A percentile compares a stretch with the other conserved stretches of the same genome.
phyloP scores from a whole-genome alignment of 1,140 invertebrate genomes.

The Lordiphosa mommai region DNA sequence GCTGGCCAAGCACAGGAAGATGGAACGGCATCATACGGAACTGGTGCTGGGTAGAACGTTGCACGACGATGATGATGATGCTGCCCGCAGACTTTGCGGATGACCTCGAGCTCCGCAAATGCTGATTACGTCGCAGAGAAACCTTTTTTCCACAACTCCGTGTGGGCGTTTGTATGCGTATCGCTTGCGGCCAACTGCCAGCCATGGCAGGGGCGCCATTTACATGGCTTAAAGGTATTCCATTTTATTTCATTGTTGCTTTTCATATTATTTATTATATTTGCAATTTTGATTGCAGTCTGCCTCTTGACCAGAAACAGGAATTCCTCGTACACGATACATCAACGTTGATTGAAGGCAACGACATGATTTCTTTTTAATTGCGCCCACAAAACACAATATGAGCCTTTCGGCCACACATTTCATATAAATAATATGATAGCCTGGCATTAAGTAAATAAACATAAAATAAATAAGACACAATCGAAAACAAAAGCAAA shows the following conservation, averaged over 20 bases:
- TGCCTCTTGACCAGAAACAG: conserved; percentile 20
- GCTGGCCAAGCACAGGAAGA: conserved; percentile 55
- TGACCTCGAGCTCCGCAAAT: conserved; percentile 76
- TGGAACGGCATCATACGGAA: conserved; percentile 64
- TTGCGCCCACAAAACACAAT: conserved; percentile 7
- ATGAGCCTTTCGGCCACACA: conserved; percentile 7
- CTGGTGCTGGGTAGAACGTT: conserved; percentile 38
- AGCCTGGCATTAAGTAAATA: conserved; percentile 64
- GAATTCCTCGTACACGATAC: no score
- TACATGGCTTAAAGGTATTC: conserved; percentile 72
- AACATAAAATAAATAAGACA: conserved; percentile 56
- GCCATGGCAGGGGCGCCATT: conserved; percentile 41
- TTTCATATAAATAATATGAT: conserved; percentile 26
- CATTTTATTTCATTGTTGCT: conserved; percentile 75
- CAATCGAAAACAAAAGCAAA: conserved; percentile 48
- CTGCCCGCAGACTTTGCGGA: conserved; percentile 60
- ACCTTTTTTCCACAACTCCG: conserved; percentile 24
- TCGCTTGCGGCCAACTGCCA: conserved; percentile 16
- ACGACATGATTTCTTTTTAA: conserved; percentile 22
- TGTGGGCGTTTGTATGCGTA: conserved; percentile 27
- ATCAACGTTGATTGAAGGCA: not conserved
- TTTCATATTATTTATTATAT: conserved; percentile 72
- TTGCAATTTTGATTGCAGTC: conserved; percentile 75
- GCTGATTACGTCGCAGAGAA: conserved; percentile 58
- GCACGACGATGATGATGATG: conserved; percentile 19